Evolutionary conservation across 30 jellyfish, hydroid and myxozoan species (phyloP), one percentile per base, ranked within the genome.

Genomic region (Aurelia aurita): DNA sequence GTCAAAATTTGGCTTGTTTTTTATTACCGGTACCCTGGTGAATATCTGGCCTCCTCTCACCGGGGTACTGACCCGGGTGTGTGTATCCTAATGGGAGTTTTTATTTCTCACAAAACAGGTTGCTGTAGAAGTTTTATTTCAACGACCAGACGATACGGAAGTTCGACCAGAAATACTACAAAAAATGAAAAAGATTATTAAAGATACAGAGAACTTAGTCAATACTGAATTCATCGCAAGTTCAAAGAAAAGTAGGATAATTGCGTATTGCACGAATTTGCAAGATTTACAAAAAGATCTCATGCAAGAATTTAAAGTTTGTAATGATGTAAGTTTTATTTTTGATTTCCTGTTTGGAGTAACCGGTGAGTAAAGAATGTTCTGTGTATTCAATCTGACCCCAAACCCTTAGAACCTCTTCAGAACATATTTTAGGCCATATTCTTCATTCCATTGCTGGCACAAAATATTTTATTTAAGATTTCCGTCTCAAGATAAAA

Each of bases 121-220:
- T 53, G 96, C 87, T n/a, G 96, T 87, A 34, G 96, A 87, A 58
- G 88, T 87, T 44, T 59, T 79, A 31, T 67, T 55, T 18, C 96
- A 87, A 55, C 54, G 96, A 21, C 88, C 87, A 15, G 90, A 87
- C 59, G 96, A 87, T 58, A 61, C 32, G 44, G 96, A 87, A 51
- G 79, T 77, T 12, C 65, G 96, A 22, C 87, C 88, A 14, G 96
- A 87, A 45, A 73, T 84, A 45, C 26, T 66, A 10, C 93, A 73
- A 15, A 74, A 70, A 58, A 31, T 90, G 55, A 73, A 90, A 58
- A 71, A 81, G 39, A 84, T 90, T 0, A 57, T 77, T 6, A 49
- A 60, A 16, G 96, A 62, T 62, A 76, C 92, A 58, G 97, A 77
- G 49, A 80, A 82, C 77, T 58, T 90, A 27, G 80, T 90, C 69